Conservation (phyloP, 2,113 vertebrate genomes). For the Marmota flaviventris region DNA sequence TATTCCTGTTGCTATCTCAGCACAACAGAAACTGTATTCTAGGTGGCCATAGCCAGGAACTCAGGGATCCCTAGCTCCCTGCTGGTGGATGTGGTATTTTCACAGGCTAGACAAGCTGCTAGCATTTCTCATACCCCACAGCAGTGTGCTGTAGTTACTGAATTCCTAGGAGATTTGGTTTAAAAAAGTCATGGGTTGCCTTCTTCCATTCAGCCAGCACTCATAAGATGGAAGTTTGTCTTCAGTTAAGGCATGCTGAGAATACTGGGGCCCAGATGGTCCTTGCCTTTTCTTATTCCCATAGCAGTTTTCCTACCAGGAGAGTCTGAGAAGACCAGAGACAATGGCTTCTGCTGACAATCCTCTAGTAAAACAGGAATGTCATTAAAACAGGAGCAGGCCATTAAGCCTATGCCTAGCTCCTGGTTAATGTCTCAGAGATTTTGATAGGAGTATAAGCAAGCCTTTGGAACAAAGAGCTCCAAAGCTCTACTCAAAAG, state of each 20-base stretch:
- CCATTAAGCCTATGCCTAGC: no score
- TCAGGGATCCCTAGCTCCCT: neutral
- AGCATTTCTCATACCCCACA: neutral
- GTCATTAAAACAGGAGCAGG: neutral
- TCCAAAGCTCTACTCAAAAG: neutral
- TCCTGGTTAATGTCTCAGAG: neutral
- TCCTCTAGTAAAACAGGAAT: neutral
- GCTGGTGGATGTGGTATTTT: neutral
- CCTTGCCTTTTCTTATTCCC: neutral
- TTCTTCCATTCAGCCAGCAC: neutral
- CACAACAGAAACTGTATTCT: neutral
- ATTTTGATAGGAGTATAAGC: neutral
- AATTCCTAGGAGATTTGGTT: neutral
- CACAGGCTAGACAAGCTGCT: no score
- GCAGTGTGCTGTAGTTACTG: no score
- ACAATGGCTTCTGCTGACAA: neutral
- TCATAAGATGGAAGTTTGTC: no score
- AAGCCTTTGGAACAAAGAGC: neutral
- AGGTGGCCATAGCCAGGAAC: neutral
- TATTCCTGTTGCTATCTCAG: neutral
- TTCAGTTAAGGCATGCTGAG: neutral
- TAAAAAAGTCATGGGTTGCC: neutral
- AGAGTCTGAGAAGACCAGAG: neutral
- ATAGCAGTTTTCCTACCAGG: neutral
- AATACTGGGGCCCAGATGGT: neutral